Evolutionary conservation across 64 coral and sea anemone genomes (phyloP), one percentile per base, ranked within the genome.

Genomic region (Orbicella faveolata): DNA sequence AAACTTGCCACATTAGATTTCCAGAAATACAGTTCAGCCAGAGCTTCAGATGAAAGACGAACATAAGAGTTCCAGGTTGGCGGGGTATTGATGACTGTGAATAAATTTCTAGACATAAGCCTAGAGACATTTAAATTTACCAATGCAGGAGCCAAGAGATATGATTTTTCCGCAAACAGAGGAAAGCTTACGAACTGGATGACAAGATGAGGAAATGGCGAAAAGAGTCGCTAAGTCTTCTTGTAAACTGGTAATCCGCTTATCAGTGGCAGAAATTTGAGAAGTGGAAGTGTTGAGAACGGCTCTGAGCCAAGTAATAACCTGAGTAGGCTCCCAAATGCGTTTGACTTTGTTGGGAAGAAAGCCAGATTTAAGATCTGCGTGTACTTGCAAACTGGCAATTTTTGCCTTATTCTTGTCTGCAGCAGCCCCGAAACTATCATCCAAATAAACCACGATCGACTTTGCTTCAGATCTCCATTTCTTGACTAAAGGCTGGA

Each of bases 401-500:
- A 30, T 30, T 30, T 30, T 30, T 30, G 30, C 30, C 30, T 30
- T 30, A 30, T 30, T 30, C 30, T 30, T 30, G 30, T 30, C 30
- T 0, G 30, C 30, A 30, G 30, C 30, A 0, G 30, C 30, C 0
- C 30, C 30, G 30, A 86, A 12, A 6, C 90, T 83, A 34, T 92
- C 90, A 11, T 92, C 90, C 7, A 92, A 52, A 79, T 41, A 87
- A 20, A 86, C n/a, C 17, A 89, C 23, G 16, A 93, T 57, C 39
- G 86, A 37, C 74, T 61, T 88, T 63, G 75, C 91, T 76, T 88
- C 83, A 6, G 63, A 52, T 78, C 84, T 88, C 86, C 86, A 88
- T 68, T 87, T 80, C 86, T 83, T 93, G 34, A 93, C 78, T 64
- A 83, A 39, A 44, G 91, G 67, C 57, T 93, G 88, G 12, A 93